Evolutionary conservation across 2,113 vertebrate genomes (phyloP), one percentile per base, ranked within the genome.

Genomic region (Takifugu flavidus): DNA sequence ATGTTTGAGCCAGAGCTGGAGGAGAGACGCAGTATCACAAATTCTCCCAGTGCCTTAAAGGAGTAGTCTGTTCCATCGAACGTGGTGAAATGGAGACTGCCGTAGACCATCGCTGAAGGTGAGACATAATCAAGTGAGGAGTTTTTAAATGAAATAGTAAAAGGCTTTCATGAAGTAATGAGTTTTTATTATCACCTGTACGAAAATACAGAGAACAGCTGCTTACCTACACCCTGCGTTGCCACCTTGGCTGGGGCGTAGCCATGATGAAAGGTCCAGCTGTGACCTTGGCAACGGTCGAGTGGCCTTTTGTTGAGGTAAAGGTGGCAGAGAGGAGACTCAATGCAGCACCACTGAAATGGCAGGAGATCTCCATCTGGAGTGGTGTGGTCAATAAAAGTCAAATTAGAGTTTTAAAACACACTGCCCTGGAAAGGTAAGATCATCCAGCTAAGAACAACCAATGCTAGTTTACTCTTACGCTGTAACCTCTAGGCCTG

Each of bases 11-110:
- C 92, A 0, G 76, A 80, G 72, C 14, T 45, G n/a, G 91, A 90
- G 51, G 92, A 92, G 13, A 93, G 90, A 26, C 92, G 89, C 68
- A 90, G 50, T 10, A 93, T 82, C 50, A 92, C 90, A 71, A 90
- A 93, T 70, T 91, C 90, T 65, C 92, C 92, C 28, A 91, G 75
- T n/a, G 88, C 90, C 79, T 88, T 91, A 70, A 93, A 93, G 43
- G 86, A 84, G 80, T 91, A 93, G 54, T 89, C 79, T 1, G 80
- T 82, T 42, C 91, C 92, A 29, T 92, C 91, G 8, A 93, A 92
- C 53, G 90, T 93, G 69, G 87, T 82, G 79, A 93, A 89, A 70
- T 93, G 91, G 53, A 93, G 87, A 62, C 89, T 89, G 12, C 92
- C 91, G 25, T 88, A 93, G 25, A 90, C 87, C 82, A 90, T 86